Percentiles rank a stretch among this genome's conserved stretches.
phyloP scores from a whole-genome alignment of 2,797 vertebrate genomes.

The Petrocephalus schoutedeni region DNA sequence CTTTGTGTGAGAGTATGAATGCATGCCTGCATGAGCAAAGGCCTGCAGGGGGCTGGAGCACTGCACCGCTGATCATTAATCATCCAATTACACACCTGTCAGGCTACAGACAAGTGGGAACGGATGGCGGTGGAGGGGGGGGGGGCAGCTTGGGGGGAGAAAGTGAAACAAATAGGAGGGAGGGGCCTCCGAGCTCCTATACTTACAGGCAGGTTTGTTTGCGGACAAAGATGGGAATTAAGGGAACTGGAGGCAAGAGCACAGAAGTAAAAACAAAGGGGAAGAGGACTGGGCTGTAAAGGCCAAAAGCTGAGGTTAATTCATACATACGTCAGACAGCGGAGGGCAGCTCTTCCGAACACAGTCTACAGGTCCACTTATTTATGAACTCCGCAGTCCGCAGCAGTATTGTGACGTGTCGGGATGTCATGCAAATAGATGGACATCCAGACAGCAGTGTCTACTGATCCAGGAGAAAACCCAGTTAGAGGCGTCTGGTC shows the following conservation, averaged over 20 bases:
- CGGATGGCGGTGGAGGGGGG: too few relatives aligned
- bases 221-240: not conserved
- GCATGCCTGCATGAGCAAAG: slow-evolving; percentile 21
- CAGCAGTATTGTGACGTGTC: not conserved
- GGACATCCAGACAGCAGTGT: not conserved
- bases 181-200: not conserved
- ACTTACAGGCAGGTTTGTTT: not conserved
- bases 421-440: slow-evolving; percentile 3
- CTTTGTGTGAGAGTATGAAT: slow-evolving; percentile 12
- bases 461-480: not conserved
- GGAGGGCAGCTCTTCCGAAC: not conserved
- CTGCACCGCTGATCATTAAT: slow-evolving; percentile 59
- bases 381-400: not conserved
- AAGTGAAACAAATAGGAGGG: slow-evolving; percentile 1
- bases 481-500: not conserved
- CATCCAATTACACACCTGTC: slow-evolving; percentile 77
- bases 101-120: slow-evolving; percentile 63
- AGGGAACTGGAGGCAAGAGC: not conserved
- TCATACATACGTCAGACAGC: not conserved
- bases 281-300: not conserved
- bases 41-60: slow-evolving; percentile 26
- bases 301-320: not conserved
- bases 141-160: slow-evolving; percentile 6
- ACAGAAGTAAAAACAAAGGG: slow-evolving; percentile 17
- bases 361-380: not conserved